A percentile compares a stretch with the other conserved stretches of the same genome.
Conservation (phyloP, 1,140 invertebrate genomes). For the Carposina sasakii region DNA sequence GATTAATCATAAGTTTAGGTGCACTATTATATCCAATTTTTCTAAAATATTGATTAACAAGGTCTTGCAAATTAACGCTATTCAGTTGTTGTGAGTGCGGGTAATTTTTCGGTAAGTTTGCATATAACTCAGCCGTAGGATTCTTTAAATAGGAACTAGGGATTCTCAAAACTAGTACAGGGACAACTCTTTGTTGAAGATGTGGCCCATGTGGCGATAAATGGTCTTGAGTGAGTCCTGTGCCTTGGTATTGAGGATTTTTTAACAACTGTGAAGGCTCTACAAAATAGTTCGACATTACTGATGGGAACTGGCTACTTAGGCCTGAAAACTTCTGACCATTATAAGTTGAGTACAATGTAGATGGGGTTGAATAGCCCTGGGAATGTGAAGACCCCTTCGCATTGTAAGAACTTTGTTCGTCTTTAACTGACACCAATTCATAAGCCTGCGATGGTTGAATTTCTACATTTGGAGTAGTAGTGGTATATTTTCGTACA, state of each 20-base stretch:
- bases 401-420: slow-evolving; percentile 41
- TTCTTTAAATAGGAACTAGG: slow-evolving; percentile 73
- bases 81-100: slow-evolving; percentile 70
- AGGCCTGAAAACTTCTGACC: slow-evolving; percentile 59
- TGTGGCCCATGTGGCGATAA: slow-evolving; percentile 46
- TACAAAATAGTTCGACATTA: slow-evolving; percentile 67
- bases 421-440: slow-evolving; percentile 55
- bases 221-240: slow-evolving; percentile 53
- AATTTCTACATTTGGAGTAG: slow-evolving; percentile 56
- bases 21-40: slow-evolving; percentile 53
- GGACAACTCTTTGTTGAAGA: slow-evolving; percentile 61
- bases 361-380: slow-evolving; percentile 34
- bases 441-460: slow-evolving; percentile 67
- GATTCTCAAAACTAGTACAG: slow-evolving; percentile 73
- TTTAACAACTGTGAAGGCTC: slow-evolving; percentile 57
- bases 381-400: too few species aligned
- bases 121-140: slow-evolving; percentile 67
- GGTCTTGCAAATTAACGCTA: slow-evolving; percentile 67
- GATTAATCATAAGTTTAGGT: slow-evolving; percentile 56
- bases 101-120: slow-evolving; percentile 72
- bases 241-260: slow-evolving; percentile 60
- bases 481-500: slow-evolving; percentile 4
- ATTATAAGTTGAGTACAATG: slow-evolving; percentile 67
- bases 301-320: slow-evolving; percentile 62
- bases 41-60: slow-evolving; percentile 63